These are phyloP conservation scores for Mythimna loreyi DNA, from an alignment of 2,888 invertebrate genomes.

Conservation along the genomic window DNA sequence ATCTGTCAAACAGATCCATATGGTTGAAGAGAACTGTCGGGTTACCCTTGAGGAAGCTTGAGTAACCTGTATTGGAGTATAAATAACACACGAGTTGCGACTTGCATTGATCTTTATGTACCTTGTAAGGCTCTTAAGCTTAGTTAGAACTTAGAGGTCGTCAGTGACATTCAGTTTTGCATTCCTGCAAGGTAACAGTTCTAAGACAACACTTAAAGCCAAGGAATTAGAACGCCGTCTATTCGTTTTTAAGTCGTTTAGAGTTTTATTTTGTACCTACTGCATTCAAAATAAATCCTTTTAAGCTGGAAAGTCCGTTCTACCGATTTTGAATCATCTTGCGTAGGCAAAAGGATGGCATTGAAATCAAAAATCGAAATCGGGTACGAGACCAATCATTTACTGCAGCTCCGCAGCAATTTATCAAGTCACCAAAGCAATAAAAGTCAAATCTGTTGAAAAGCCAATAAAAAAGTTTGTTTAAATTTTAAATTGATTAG, in stretches of 20 bases:
- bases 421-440: no score
- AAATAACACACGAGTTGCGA: slow-evolving; percentile 12
- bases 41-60: slow-evolving; percentile 44
- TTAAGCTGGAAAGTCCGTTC: no score
- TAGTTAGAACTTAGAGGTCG: slow-evolving; percentile 33
- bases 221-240: background rate
- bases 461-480: no score
- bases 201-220: background rate
- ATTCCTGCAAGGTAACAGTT: slow-evolving; percentile 37
- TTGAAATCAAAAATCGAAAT: no score
- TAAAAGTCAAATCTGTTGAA: no score
- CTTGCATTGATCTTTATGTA: slow-evolving; percentile 16
- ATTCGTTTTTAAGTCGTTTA: background rate
- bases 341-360: no score
- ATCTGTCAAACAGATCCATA: slow-evolving; percentile 35
- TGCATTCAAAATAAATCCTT: no score
- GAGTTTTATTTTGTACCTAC: background rate
- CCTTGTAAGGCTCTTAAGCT: slow-evolving; percentile 20
- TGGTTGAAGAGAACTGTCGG: slow-evolving; percentile 19
- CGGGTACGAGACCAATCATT: no score
- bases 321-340: no score
- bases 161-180: slow-evolving; percentile 10
- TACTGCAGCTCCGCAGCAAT: no score
- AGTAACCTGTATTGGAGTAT: slow-evolving; percentile 19
- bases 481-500: no score